These are phyloP conservation scores for Apis florea DNA, from an alignment of 1,140 invertebrate genomes.

Conservation along the genomic window DNA sequence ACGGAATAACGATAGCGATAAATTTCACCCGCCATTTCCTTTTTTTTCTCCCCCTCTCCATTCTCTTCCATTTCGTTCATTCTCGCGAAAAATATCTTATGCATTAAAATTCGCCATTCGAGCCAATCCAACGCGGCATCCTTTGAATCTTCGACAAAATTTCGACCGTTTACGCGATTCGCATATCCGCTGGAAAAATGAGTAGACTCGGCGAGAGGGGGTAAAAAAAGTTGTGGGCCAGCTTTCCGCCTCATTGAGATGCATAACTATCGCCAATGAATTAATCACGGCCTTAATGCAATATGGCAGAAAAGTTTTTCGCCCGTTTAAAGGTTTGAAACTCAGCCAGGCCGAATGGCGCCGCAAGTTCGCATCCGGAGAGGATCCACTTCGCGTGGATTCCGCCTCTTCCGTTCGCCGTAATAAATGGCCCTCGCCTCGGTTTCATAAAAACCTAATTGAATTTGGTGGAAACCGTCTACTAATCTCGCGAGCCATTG, in stretches of 20 bases:
- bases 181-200: neutral
- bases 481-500: constrained; percentile 45
- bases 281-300: constrained; percentile 59
- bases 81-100: neutral
- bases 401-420: constrained; percentile 44
- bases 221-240: constrained; percentile 14
- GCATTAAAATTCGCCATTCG: neutral
- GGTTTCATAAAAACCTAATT: constrained; percentile 59
- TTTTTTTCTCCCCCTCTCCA: neutral
- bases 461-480: constrained; percentile 50
- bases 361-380: constrained; percentile 39
- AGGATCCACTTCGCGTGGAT: constrained; percentile 40
- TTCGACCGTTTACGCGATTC: constrained; percentile 6
- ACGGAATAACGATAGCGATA: too few relatives aligned
- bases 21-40: too few relatives aligned
- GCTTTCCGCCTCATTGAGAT: constrained; percentile 36
- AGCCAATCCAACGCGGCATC: constrained; percentile 2
- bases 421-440: constrained; percentile 53
- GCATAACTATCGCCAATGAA: constrained; percentile 63
- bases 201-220: too few relatives aligned
- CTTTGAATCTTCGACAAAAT: neutral
- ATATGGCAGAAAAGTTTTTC: constrained; percentile 61
- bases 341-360: constrained; percentile 55
- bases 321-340: constrained; percentile 59
- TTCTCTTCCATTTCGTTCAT: neutral